Base-by-base conservation (phyloP, 2,797 vertebrate genomes). In the Furcifer pardalis region DNA sequence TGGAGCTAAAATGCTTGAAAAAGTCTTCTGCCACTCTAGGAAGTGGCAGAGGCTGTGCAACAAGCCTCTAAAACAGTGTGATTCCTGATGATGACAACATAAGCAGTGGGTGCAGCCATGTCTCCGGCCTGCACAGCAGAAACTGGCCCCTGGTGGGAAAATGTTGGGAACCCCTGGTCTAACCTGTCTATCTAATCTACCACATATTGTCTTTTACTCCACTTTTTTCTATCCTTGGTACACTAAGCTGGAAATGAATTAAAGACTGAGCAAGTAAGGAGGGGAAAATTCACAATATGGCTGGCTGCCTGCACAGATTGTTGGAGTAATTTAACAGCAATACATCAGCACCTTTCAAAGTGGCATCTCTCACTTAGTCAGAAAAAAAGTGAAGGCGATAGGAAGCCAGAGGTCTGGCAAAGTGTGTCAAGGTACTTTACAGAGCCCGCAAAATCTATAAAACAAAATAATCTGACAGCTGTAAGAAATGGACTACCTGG, bases 281-380 rank as follows among this genome's bases (percentile, higher is more conserved):
- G 91, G 82, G 92, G 76, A 84, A 42, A 90, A 81, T 80, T 88
- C 81, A 42, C 78, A 87, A 21, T 62, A 79, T 56, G 82, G 83
- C 59, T 56, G 82, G 83, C 59, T 84, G 77, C 86, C 92, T 91
- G 91, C 85, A 82, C 89, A 77, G 78, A 19, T 3, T 46, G 69
- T 75, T 77, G 30, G 37, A 87, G 32, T 89, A 85, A 94, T 94
- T 94, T 90, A 93, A 86, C 83, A 85, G 90, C 3, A 62, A 90
- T 85, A 84, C 86, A 85, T 92, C 85, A 71, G 9, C 83, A 88
- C 90, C 85, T 94, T 91, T 90, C 89, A 91, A 93, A 93, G 89
- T 86, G 92, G 88, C 88, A 91, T 95, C 91, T 95, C 91, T 93
- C 91, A 94, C 91, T 95, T 94, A 90, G 77, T 75, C 69, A 32